phyloP scores from a whole-genome alignment of 2,797 vertebrate genomes.

The Decapterus maruadsi region DNA sequence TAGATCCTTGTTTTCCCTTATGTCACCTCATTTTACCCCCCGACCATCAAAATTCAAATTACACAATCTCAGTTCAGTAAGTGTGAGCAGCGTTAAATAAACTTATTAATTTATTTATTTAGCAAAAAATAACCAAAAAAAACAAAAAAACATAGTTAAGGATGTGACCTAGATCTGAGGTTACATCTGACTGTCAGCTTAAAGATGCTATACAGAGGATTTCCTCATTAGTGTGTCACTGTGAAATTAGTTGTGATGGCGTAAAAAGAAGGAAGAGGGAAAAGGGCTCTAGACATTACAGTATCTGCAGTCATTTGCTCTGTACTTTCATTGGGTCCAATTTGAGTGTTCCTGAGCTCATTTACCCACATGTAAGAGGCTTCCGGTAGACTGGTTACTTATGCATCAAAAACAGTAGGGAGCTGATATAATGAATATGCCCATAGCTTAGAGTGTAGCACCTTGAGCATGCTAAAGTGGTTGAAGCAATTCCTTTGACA shows the following conservation, averaged over 20 bases:
- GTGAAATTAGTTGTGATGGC: slow-evolving; percentile 71
- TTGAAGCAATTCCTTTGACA: slow-evolving; percentile 32
- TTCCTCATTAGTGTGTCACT: slow-evolving; percentile 68
- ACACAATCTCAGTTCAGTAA: slow-evolving; percentile 23
- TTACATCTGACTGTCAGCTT: slow-evolving; percentile 64
- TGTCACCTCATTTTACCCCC: slow-evolving; percentile 22
- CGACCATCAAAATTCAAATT: slow-evolving; percentile 21
- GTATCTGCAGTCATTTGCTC: slow-evolving; percentile 60
- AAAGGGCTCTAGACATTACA: slow-evolving; percentile 27
- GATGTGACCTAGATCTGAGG: slow-evolving; percentile 68
- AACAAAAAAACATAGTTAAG: slow-evolving; percentile 13
- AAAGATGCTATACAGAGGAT: slow-evolving; percentile 60
- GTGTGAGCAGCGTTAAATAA: slow-evolving; percentile 53
- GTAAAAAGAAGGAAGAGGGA: neutral
- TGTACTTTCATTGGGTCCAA: slow-evolving; percentile 68
- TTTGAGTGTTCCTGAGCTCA: slow-evolving; percentile 65
- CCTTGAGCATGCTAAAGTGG: slow-evolving; percentile 39
- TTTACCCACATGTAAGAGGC: slow-evolving; percentile 46
- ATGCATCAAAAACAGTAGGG: slow-evolving; percentile 57
- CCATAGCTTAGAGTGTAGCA: slow-evolving; percentile 11
- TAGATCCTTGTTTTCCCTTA: neutral
- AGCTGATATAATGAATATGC: slow-evolving; percentile 57
- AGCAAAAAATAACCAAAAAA: neutral
- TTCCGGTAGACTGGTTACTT: slow-evolving; percentile 53
- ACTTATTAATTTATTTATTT: slow-evolving; percentile 53